Evolutionary conservation across 2,113 vertebrate species (phyloP), one percentile per base, ranked within the genome.

Genomic region (Scomber japonicus): DNA sequence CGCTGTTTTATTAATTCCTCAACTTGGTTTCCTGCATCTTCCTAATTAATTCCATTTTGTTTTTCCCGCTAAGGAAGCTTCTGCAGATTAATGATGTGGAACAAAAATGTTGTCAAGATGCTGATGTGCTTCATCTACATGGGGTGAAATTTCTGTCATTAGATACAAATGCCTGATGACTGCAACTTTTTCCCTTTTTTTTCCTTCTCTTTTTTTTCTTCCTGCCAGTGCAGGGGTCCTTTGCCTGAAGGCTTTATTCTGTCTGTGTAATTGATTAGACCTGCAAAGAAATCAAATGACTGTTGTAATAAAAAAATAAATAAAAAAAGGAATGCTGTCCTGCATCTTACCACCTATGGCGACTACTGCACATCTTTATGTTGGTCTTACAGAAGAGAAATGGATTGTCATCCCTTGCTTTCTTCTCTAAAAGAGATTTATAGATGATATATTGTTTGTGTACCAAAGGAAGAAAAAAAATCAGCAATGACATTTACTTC

Each of bases 41-140:
- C 88, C 84, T 95, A 94, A 95, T 96, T 97, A 96, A 94, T 93
- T 96, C 95, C 93, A 93, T 95, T 91, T 92, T 94, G 91, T 94
- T 95, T 95, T 93, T 91, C 94, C 93, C 71, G 62, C 91, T 91
- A 84, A 94, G 91, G 89, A 96, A 93, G 94, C 94, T 95, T 94
- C 91, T 94, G 94, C 91, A 93, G 95, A 94, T 94, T 96, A 96
- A 97, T 95, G 92, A 90, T 84, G 92, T 93, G 92, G 94, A 96
- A 96, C 93, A 87, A 90, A 94, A 94, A 86, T 88, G 83, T 92
- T 95, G 91, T 94, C 75, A 90, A 93, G 88, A 91, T 81, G 85
- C 88, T 94, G 95, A 96, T 96, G 95, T 96, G 92, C 88, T 95
- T 82, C 89, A 88, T 96, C 92, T 92, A 92, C 85, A 92, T 90